A percentile compares a stretch with the other conserved stretches of the same genome.
These are phyloP conservation scores for Pedetes capensis DNA, from an alignment of 2,113 vertebrate species.

Conservation along the genomic window DNA sequence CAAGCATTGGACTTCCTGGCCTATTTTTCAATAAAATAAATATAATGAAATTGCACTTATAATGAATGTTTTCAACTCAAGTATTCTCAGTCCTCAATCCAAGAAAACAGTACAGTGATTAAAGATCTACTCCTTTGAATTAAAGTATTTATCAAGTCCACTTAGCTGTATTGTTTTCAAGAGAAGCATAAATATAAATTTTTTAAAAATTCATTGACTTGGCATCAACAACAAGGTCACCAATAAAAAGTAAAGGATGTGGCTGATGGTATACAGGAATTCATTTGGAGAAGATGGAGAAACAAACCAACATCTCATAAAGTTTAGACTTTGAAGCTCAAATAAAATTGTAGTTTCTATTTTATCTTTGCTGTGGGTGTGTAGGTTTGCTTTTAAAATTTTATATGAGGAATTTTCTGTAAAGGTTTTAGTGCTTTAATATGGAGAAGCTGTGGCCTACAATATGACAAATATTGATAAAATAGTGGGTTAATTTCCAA, in stretches of 20 bases:
- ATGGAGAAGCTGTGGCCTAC: not conserved
- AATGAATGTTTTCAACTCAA: not conserved
- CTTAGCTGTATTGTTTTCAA: not conserved
- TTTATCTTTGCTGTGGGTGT: constrained; percentile 11
- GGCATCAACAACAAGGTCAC: not conserved
- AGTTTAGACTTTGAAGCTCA: not conserved
- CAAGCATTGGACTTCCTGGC: not conserved
- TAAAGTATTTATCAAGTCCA: not conserved
- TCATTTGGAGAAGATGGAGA: not conserved
- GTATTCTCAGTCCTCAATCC: not conserved
- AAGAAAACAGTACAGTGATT: not conserved
- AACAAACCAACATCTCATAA: not conserved
- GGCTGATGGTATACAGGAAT: not conserved
- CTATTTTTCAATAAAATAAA: not conserved
- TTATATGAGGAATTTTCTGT: constrained; percentile 10
- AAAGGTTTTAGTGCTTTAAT: constrained; percentile 40
- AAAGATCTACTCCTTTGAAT: not conserved
- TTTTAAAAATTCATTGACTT: not conserved
- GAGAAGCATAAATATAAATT: not conserved
- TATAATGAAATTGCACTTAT: not conserved
- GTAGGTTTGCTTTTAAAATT: constrained; percentile 34
- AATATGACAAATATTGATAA: constrained; percentile 37
- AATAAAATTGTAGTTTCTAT: not conserved
- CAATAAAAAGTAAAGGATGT: not conserved
- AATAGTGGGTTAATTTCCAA: constrained; percentile 40